Evolutionary conservation across 2,797 vertebrate species (phyloP).

Genomic region (Tarsius wallacei): DNA sequence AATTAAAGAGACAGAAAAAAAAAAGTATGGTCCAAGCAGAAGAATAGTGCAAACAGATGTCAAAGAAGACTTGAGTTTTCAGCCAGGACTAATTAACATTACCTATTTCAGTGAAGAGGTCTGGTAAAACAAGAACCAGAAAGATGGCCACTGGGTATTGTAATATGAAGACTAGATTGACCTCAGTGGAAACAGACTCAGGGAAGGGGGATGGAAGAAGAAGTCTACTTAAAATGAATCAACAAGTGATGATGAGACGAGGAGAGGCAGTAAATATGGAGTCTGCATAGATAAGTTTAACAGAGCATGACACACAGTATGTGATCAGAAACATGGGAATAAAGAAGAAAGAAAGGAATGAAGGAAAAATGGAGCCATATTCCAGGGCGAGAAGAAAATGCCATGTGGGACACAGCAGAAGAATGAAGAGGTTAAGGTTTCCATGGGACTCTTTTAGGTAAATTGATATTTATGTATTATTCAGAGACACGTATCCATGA

Average conservation of each 20-base stretch:
- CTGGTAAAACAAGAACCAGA: constrained; percentile 36
- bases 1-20: not conserved
- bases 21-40: not conserved
- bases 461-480: constrained; percentile 67
- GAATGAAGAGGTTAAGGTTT: constrained; percentile 29
- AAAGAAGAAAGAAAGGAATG: not conserved
- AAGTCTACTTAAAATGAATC: not conserved
- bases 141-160: not conserved
- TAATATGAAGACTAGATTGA: not conserved
- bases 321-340: not conserved
- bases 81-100: not conserved
- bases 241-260: not conserved
- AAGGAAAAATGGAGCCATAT: not conserved
- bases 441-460: not conserved
- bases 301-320: not conserved
- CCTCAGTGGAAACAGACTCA: not conserved
- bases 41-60: not conserved
- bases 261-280: not conserved
- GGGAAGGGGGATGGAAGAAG: not conserved
- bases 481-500: constrained; percentile 29
- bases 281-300: not conserved
- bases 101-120: not conserved
- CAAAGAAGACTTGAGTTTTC: not conserved
- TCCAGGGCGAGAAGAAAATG: constrained; percentile 10
- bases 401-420: not conserved